A percentile compares a stretch with the other conserved stretches of the same genome.
These are phyloP conservation scores for Craterocephalus amniculus DNA, from an alignment of 2,797 vertebrate genomes.

Conservation along the genomic window DNA sequence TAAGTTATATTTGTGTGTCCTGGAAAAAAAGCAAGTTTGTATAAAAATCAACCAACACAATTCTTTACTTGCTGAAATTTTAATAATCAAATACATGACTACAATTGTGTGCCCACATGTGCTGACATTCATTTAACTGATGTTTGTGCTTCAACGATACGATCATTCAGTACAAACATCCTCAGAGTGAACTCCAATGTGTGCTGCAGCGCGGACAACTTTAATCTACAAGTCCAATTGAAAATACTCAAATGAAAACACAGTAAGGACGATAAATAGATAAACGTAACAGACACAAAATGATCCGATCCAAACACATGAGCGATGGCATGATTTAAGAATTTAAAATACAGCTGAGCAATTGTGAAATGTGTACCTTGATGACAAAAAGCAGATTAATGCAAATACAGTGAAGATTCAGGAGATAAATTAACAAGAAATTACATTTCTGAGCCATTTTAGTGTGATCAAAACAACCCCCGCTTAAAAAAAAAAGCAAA, in stretches of 20 bases:
- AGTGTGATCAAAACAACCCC: constrained; percentile 26
- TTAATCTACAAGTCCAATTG: constrained; percentile 31
- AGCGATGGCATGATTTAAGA: constrained; percentile 15
- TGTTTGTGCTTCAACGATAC: constrained; percentile 11
- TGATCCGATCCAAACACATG: not conserved
- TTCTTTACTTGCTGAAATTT: constrained; percentile 41
- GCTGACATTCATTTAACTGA: constrained; percentile 11
- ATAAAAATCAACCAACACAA: constrained; percentile 16
- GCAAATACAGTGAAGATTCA: constrained; percentile 25
- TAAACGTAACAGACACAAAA: constrained; percentile 7
- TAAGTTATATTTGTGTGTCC: too few species aligned
- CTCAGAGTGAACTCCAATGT: constrained; percentile 1
- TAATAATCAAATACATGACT: constrained; percentile 55
- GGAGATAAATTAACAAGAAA: constrained; percentile 58
- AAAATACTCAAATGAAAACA: constrained; percentile 45
- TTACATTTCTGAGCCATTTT: constrained; percentile 21
- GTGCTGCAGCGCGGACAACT: constrained; percentile 35
- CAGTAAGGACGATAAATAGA: not conserved
- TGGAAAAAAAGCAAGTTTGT: not conserved
- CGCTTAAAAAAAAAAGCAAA: not conserved
- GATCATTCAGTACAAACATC: constrained; percentile 20
- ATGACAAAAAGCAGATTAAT: constrained; percentile 22
- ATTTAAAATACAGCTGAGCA: constrained; percentile 22
- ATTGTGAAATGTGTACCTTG: constrained; percentile 10
- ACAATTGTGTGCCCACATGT: constrained; percentile 15